Evolutionary conservation across 92 coral and sea anemone genomes (phyloP).

Genomic region (Epizoanthus rinbou): DNA sequence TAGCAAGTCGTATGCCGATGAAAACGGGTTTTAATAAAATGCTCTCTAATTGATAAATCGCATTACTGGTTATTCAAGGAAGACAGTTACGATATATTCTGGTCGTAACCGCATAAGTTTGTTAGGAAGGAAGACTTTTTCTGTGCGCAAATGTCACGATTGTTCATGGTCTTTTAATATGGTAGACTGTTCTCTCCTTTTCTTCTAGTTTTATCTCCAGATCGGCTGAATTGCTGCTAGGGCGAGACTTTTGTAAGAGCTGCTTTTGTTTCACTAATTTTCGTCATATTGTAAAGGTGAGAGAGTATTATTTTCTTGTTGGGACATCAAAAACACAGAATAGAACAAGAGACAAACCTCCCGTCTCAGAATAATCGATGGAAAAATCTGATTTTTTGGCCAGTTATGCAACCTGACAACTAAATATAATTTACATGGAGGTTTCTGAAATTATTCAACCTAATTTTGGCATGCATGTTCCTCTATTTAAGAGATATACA

Average conservation of each 20-base stretch:
- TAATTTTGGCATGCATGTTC: neutral
- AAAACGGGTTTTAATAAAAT: neutral
- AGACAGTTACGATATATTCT: neutral
- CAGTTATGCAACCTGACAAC: neutral
- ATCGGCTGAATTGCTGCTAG: neutral
- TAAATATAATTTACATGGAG: neutral
- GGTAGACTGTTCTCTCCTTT: neutral
- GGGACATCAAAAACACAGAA: neutral
- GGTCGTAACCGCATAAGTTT: constrained; percentile 8
- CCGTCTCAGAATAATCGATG: neutral
- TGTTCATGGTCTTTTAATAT: neutral
- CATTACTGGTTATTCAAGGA: neutral
- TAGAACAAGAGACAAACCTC: neutral
- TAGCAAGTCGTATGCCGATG: neutral
- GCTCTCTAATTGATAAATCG: constrained; percentile 10
- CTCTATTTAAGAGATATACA: neutral
- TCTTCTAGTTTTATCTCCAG: neutral
- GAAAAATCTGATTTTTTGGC: neutral
- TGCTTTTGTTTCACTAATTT: constrained; percentile 6
- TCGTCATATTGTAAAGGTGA: neutral
- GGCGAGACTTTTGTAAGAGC: neutral
- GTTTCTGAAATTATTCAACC: neutral
- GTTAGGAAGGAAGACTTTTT: neutral
- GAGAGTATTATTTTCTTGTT: neutral
- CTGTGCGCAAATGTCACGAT: neutral